Conservation (phyloP, 2,797 vertebrate genomes). For the Adrianichthys oophorus region DNA sequence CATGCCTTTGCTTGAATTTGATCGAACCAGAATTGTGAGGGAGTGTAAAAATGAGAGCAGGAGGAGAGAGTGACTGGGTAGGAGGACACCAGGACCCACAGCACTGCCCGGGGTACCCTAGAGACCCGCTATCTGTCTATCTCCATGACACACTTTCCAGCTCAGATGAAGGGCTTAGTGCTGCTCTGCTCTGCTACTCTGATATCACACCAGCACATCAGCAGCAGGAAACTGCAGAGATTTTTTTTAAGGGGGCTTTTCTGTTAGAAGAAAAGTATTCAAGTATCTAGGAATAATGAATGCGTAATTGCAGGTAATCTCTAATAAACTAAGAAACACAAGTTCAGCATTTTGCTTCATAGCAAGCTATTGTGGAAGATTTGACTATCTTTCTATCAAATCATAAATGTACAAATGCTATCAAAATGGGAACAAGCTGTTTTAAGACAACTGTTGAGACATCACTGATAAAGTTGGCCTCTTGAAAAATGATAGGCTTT, state of each 20-base stretch:
- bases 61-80: constrained; percentile 18
- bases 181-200: constrained; percentile 41
- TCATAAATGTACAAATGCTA: too few relatives aligned
- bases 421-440: too few relatives aligned
- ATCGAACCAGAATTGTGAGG: constrained; percentile 66
- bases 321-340: constrained; percentile 9
- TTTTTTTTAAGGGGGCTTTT: constrained; percentile 21
- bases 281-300: constrained; percentile 15
- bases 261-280: constrained; percentile 36
- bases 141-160: constrained; percentile 66
- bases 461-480: too few relatives aligned
- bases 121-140: constrained; percentile 59
- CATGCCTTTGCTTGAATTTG: constrained; percentile 73
- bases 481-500: too few relatives aligned
- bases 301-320: constrained; percentile 21
- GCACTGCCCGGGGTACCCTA: constrained; percentile 36
- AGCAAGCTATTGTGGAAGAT: too few relatives aligned
- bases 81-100: constrained; percentile 33
- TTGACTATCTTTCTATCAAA: too few relatives aligned
- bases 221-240: constrained; percentile 38
- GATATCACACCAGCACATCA: constrained; percentile 54
- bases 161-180: constrained; percentile 61
- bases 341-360: background rate
- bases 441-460: too few relatives aligned
- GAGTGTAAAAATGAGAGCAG: constrained; percentile 10